phyloP scores from a whole-genome alignment of 2,113 vertebrate species.

The Clarias magur region DNA sequence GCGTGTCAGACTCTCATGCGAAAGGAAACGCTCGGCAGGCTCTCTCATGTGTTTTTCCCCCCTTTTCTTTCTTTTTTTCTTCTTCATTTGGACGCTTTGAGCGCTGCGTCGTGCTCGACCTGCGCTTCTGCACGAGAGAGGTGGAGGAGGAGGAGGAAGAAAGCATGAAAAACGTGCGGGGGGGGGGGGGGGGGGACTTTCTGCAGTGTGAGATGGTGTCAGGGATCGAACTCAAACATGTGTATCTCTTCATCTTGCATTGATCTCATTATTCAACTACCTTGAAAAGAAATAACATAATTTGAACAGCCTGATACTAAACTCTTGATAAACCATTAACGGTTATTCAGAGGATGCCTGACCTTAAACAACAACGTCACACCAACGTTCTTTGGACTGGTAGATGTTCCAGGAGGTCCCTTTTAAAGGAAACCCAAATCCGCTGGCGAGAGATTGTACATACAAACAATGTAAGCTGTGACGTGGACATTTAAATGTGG shows the following conservation, averaged over 20 bases:
- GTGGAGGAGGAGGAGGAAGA: not conserved
- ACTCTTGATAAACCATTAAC: not conserved
- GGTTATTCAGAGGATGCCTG: not conserved
- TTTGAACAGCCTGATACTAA: no score
- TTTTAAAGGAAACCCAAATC: not conserved
- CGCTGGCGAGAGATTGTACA: not conserved
- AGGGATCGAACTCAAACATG: not conserved
- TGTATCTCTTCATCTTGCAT: not conserved
- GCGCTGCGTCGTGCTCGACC: not conserved
- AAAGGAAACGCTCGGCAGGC: slow-evolving; percentile 58
- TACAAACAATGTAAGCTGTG: not conserved
- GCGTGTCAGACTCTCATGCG: slow-evolving; percentile 69
- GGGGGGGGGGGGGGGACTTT: not conserved
- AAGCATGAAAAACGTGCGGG: not conserved
- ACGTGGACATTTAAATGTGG: not conserved
- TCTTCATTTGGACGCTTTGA: not conserved
- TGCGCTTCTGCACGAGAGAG: not conserved
- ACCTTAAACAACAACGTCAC: not conserved
- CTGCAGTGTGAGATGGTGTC: slow-evolving; percentile 14
- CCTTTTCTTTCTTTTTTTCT: not conserved
- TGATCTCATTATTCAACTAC: not conserved
- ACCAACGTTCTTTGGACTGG: not conserved
- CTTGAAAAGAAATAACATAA: no score
- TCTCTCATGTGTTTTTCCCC: not conserved
- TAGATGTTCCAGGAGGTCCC: not conserved